Conservation (phyloP, 2,888 invertebrate species). For the Busseola fusca region DNA sequence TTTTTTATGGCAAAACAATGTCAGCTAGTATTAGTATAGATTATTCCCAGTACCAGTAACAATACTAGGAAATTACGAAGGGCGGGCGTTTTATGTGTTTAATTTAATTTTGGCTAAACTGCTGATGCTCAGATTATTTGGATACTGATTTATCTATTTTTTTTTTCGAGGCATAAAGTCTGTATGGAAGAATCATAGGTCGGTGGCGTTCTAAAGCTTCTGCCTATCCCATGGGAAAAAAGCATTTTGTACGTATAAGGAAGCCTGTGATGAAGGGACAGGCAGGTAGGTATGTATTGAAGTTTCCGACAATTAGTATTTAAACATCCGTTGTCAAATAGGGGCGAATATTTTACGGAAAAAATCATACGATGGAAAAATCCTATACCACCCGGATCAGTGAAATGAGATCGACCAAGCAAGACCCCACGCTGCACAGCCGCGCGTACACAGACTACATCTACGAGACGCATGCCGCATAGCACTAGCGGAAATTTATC, state of each 20-base stretch:
- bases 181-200: neutral
- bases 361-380: neutral
- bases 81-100: neutral
- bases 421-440: neutral
- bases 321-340: neutral
- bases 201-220: neutral
- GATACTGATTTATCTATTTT: neutral
- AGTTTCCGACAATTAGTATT: neutral
- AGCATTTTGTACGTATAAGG: neutral
- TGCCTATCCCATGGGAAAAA: neutral
- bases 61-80: neutral
- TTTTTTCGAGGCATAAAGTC: too few species aligned
- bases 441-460: neutral
- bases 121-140: neutral
- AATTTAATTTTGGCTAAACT: neutral
- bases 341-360: neutral
- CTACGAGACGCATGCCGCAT: accelerated
- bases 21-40: too few species aligned
- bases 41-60: neutral
- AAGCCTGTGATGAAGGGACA: too few species aligned
- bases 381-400: neutral
- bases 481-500: too few species aligned
- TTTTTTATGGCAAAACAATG: too few species aligned
- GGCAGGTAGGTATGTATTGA: neutral
- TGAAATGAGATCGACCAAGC: too few species aligned